Conservation (phyloP, 2,888 invertebrate genomes). For the Drosophila picticornis region DNA sequence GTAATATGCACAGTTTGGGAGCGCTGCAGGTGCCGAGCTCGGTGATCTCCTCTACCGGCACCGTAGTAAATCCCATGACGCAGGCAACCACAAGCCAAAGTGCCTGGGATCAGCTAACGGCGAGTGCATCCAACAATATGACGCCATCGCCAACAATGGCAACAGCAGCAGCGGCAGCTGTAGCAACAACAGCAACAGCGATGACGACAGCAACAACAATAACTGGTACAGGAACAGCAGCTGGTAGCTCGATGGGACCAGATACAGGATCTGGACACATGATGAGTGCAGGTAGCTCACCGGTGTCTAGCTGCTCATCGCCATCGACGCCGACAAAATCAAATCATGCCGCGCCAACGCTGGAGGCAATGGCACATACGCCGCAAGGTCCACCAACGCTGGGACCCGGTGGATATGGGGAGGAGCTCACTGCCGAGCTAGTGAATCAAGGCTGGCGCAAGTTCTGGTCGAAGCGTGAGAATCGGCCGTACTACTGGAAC, state of each 20-base stretch:
- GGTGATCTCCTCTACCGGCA: slow-evolving; percentile 79
- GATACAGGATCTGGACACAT: slow-evolving; percentile 35
- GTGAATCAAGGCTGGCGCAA: slow-evolving; percentile 97
- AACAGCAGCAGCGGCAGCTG: slow-evolving; percentile 2
- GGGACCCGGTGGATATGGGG: slow-evolving; percentile 82
- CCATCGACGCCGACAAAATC: slow-evolving; percentile 84
- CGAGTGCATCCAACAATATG: slow-evolving; percentile 72
- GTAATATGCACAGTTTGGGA: slow-evolving; percentile 70
- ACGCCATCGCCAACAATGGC: slow-evolving; percentile 58
- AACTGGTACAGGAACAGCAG: slow-evolving; percentile 12
- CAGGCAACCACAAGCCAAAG: slow-evolving; percentile 75
- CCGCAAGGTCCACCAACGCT: slow-evolving; percentile 84
- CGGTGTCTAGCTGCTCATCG: slow-evolving; percentile 81
- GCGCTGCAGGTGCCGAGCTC: slow-evolving; percentile 69
- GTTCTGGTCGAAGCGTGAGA: slow-evolving; percentile 98
- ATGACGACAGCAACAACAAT: slow-evolving; percentile 34
- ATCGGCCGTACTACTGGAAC: slow-evolving; percentile 98
- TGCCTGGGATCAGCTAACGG: slow-evolving; percentile 85
- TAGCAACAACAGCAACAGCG: slow-evolving; percentile 46
- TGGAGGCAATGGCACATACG: slow-evolving; percentile 83
- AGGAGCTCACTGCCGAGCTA: slow-evolving; percentile 84
- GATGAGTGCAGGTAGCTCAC: slow-evolving; percentile 79
- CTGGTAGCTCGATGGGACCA: slow-evolving; percentile 12
- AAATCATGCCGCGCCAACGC: slow-evolving; percentile 76
- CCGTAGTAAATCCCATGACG: slow-evolving; percentile 69